A percentile compares a stretch with the other conserved stretches of the same genome.
Evolutionary conservation across 30 jellyfish, hydroid and myxozoan species (phyloP).

Genomic region (Sanderia malayensis): DNA sequence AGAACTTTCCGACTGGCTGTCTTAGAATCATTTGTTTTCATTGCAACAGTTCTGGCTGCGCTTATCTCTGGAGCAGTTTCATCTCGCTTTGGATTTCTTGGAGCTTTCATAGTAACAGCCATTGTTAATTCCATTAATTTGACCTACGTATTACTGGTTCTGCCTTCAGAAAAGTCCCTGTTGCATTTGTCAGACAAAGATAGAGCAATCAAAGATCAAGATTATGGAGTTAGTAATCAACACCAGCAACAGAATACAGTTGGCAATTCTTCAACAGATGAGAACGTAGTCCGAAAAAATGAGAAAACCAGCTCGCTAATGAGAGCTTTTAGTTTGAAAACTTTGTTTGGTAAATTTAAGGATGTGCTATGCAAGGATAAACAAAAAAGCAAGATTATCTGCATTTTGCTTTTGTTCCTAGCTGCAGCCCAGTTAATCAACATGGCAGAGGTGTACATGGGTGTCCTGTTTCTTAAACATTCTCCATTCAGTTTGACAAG

Average conservation of each 20-base stretch:
- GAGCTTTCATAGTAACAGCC: conserved; percentile 18
- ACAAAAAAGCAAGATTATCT: not conserved
- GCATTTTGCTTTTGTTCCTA: conserved; percentile 25
- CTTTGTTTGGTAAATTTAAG: not conserved
- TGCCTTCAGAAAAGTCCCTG: conserved; percentile 32
- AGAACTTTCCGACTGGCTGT: conserved; percentile 56
- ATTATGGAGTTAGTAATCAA: not conserved
- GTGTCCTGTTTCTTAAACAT: conserved; percentile 38
- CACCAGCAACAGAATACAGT: not conserved
- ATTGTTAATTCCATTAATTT: conserved; percentile 12
- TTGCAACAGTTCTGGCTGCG: conserved; percentile 19
- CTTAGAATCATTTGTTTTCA: conserved; percentile 19
- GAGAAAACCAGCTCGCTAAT: not conserved
- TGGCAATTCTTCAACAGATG: not conserved
- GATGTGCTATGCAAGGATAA: conserved; percentile 6
- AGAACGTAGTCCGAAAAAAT: too few species aligned
- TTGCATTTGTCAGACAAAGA: not conserved
- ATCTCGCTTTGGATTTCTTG: conserved; percentile 33
- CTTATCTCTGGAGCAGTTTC: conserved; percentile 14
- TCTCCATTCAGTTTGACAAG: conserved; percentile 45
- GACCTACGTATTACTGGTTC: conserved; percentile 18
- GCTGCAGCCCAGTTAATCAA: conserved; percentile 16
- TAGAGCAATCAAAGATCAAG: not conserved
- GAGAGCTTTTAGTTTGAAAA: not conserved
- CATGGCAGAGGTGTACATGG: conserved; percentile 49